These are phyloP conservation scores for Anthophora plumipes DNA, from an alignment of 2,888 invertebrate genomes.

Conservation along the genomic window DNA sequence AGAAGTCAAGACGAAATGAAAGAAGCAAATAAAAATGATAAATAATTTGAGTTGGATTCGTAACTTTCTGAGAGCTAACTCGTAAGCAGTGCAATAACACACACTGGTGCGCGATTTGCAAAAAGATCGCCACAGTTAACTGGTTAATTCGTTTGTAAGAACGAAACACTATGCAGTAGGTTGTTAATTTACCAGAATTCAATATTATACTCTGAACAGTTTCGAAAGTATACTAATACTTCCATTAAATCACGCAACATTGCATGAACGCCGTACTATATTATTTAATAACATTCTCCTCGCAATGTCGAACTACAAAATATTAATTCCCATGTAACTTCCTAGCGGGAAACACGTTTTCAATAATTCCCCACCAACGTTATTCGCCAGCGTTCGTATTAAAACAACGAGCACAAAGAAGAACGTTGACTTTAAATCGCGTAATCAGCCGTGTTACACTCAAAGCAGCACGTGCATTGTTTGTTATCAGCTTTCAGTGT, in stretches of 20 bases:
- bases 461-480: not conserved
- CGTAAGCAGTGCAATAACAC: too few species aligned
- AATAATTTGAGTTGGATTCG: too few species aligned
- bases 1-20: too few species aligned
- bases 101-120: too few species aligned
- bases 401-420: not conserved
- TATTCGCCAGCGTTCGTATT: not conserved
- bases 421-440: not conserved
- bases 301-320: not conserved
- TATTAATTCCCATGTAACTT: conserved; percentile 4
- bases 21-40: too few species aligned
- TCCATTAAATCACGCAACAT: conserved; percentile 34
- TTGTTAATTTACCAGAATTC: conserved; percentile 8
- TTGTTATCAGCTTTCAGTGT: not conserved
- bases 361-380: not conserved
- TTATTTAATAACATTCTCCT: conserved; percentile 22
- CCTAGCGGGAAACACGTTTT: not conserved
- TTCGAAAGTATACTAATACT: conserved; percentile 10
- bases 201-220: conserved; percentile 15
- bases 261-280: conserved; percentile 2
- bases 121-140: too few species aligned
- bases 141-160: not conserved
- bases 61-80: too few species aligned
- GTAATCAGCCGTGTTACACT: not conserved
- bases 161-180: not conserved